Base-by-base conservation (phyloP, 2,113 vertebrate genomes). In the Oceanites oceanicus region DNA sequence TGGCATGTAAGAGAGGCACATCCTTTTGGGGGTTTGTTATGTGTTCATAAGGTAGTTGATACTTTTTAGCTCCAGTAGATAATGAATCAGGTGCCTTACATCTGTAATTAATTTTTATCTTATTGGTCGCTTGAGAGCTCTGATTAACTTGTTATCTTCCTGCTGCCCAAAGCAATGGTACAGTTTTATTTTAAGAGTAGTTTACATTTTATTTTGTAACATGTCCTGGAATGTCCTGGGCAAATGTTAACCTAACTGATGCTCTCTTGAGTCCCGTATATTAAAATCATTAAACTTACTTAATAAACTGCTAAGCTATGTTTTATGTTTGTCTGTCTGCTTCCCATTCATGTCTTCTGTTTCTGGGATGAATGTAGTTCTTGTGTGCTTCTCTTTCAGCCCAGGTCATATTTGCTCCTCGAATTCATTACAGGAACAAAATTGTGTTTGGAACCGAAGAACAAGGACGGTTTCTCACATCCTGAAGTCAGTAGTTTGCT, bases 401-500 rank as follows among this genome's bases (percentile, higher is more conserved):
- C 40, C 15, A 53, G 77, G 62, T 94, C 66, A 6, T 88, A 38
- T 82, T 90, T 91, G 29, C 53, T 93, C 22, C 70, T 93, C 19
- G 2, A 56, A 65, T 88, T 91, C 34, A 30, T 88, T 76, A 72
- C 36, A 65, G 45, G 82, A 94, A 58, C 27, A 70, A 95, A 92
- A 85, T 22, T 49, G 34, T 78, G 30, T 82, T 95, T 82, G 81
- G 44, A 94, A 79, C 53, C 17, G 66, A 73, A 88, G 40, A 72
- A 42, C 34, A 82, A 79, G 40, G 19, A 62, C 72, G 36, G 53
- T 61, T 94, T 95, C 93, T 93, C 45, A 70, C 74, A 58, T 93
- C 77, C 85, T 93, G 70, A 87, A 93, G 65, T 91, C 91, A 76
- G 71, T 86, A 74, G 92, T 94, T 96, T 96, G 74, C 88, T 94